These are phyloP conservation scores for Sebastes hubbsi DNA, from an alignment of 2,797 vertebrate genomes.

Conservation along the genomic window DNA sequence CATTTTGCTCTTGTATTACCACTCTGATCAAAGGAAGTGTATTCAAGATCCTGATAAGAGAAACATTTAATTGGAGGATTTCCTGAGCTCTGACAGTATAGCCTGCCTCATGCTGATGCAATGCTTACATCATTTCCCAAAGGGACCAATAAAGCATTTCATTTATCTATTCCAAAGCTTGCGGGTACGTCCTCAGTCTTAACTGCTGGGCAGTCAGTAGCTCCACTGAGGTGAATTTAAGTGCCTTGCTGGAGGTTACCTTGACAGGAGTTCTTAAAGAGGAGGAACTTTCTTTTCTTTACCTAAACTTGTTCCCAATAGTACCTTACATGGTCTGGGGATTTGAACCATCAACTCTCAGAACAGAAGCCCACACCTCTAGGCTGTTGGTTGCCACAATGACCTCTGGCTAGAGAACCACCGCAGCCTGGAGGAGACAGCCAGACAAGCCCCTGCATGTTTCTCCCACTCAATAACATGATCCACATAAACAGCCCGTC, in stretches of 20 bases:
- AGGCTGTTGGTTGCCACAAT: not conserved
- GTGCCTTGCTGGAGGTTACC: not conserved
- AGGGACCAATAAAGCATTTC: not conserved
- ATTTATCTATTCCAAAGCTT: not conserved
- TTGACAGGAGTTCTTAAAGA: not conserved
- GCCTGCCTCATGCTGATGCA: constrained; percentile 1
- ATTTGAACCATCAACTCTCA: not conserved
- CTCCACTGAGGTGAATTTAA: not conserved
- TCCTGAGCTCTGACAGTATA: not conserved
- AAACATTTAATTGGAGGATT: not conserved
- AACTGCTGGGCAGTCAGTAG: not conserved
- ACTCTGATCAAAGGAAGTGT: not conserved
- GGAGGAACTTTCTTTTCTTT: not conserved
- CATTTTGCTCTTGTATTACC: not conserved
- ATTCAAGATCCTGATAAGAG: not conserved
- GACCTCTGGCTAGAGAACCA: not conserved
- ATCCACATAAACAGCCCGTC: constrained; percentile 37
- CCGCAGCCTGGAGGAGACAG: not conserved
- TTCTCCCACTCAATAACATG: constrained; percentile 26
- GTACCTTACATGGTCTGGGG: not conserved
- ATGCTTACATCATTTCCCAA: not conserved
- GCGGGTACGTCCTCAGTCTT: not conserved
- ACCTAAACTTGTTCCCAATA: not conserved
- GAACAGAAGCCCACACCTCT: not conserved
- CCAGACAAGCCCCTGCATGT: constrained; percentile 3